Evolutionary conservation across 2,888 invertebrate species (phyloP), one percentile per base, ranked within the genome.

Genomic region (Watsonalla cultraria): DNA sequence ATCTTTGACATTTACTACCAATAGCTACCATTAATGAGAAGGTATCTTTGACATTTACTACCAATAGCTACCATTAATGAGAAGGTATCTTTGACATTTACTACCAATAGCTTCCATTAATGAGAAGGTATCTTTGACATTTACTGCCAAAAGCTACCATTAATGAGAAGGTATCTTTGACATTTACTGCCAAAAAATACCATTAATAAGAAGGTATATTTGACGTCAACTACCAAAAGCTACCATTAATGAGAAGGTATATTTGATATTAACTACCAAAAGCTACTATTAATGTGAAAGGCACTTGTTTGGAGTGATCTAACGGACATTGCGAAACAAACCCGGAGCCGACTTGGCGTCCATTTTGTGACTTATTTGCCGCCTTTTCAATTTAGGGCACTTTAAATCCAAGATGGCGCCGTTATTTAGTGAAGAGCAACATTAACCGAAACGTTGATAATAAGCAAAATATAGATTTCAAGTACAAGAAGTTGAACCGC

Each of bases 381-480:
- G 56, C 62, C 45, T 14, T 15, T 49, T 49, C 39, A 6, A 49
- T 49, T 49, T 49, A 42, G 49, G 49, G 49, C 49, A 37, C 7
- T 11, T 42, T 8, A 42, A 5, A 11, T 11, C 11, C 37, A 49
- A 49, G 37, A 49, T 63, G 65, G 62, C 66, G 64, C 61, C 42
- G 54, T 54, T 54, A 52, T 61, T 61, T 62, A 64, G 64, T 55
- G 62, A 66, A 64, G 62, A 63, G 78, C 82, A 82, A 84, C 84
- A 81, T 80, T 86, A 85, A 83, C 81, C 84, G 11, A 81, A 80
- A 72, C 70, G 75, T 80, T 70, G 4, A 75, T 76, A 66, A 74
- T 84, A 85, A 85, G 86, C 79, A 78, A 83, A 85, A 80, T 78
- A 76, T 80, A 81, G 75, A 76, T 72, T 73, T 72, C 73, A 80